A percentile compares a stretch with the other conserved stretches of the same genome.
Evolutionary conservation across 2,113 vertebrate species (phyloP).

Genomic region (Nerophis lumbriciformis): DNA sequence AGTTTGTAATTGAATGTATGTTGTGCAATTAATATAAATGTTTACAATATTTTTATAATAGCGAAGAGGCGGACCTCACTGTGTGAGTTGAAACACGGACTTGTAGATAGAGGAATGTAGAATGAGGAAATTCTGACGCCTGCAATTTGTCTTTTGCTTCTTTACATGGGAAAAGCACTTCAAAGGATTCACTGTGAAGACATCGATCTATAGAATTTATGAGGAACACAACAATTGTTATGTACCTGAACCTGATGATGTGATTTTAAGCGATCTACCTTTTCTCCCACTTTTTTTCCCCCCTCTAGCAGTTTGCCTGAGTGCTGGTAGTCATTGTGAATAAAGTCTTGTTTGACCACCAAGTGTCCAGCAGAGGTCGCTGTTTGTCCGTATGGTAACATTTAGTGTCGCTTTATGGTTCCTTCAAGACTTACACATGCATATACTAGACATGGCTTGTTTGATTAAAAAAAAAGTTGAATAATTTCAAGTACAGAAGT

Average conservation of each 20-base stretch:
- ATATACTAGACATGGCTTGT: no score
- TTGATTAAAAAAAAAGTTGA: no score
- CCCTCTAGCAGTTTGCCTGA: constrained; percentile 45
- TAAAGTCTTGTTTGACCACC: constrained; percentile 62
- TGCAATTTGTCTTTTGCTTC: constrained; percentile 33
- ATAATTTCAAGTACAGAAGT: no score
- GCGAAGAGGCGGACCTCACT: constrained; percentile 53
- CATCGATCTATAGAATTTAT: constrained; percentile 34
- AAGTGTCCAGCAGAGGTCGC: constrained; percentile 62
- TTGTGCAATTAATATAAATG: constrained; percentile 77
- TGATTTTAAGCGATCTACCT: constrained; percentile 48
- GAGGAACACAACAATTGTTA: constrained; percentile 45
- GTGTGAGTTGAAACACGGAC: constrained; percentile 42
- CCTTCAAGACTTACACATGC: no score
- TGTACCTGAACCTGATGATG: constrained; percentile 49
- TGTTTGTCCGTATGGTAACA: constrained; percentile 9
- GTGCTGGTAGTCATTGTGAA: constrained; percentile 61
- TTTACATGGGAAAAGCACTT: constrained; percentile 64
- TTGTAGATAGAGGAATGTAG: constrained; percentile 38
- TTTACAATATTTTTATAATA: constrained; percentile 74
- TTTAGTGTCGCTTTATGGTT: no score
- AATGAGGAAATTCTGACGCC: constrained; percentile 34
- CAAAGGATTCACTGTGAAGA: constrained; percentile 66
- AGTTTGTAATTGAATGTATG: constrained; percentile 76
- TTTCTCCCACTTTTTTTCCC: constrained; percentile 5